Evolutionary conservation across 2,113 vertebrate species (phyloP), one percentile per base, ranked within the genome.

Genomic region (Aleadryas rufinucha): DNA sequence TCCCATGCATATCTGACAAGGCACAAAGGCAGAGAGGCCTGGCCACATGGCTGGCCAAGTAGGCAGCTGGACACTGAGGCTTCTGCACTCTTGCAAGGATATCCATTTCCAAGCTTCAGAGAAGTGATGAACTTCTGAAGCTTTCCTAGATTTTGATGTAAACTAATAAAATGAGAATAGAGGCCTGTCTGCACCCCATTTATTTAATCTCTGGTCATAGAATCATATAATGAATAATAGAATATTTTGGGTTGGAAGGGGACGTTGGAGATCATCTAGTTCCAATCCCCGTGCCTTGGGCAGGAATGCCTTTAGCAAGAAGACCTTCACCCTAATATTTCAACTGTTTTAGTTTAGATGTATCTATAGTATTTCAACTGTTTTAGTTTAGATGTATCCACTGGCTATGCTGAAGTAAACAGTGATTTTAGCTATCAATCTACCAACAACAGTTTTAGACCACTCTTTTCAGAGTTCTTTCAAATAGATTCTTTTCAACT

Each of bases 1-100:
- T 84, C 27, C 21, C 0, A 0, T 18, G 21, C 0, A 1, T 18
- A 13, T 17, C 6, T 26, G 30, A n/a, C 2, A 10, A 28, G 11
- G 24, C 27, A 35, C 18, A 66, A 44, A 57, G 50, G 30, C 31
- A 50, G 44, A 50, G 44, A 33, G 8, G 6, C 6, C 7, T 78
- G 18, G 24, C 13, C 23, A 45, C 2, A 1, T 18, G 24, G 24
- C 13, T 50, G 42, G 21, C 30, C n/a, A 45, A 8, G 17, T 8
- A 15, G 20, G n/a, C 13, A 44, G 24, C 42, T 50, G 53, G 18
- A 45, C 22, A 53, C 31, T 13, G 30, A 39, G 19, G 6, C 23
- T 49, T 47, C 33, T 63, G 42, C 4, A 15, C 10, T 82, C 17
- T 74, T 49, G 18, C 6, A 69, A 31, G 21, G 16, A 44, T 16